phyloP scores from a whole-genome alignment of 2,113 vertebrate genomes.

The Labeo catla region DNA sequence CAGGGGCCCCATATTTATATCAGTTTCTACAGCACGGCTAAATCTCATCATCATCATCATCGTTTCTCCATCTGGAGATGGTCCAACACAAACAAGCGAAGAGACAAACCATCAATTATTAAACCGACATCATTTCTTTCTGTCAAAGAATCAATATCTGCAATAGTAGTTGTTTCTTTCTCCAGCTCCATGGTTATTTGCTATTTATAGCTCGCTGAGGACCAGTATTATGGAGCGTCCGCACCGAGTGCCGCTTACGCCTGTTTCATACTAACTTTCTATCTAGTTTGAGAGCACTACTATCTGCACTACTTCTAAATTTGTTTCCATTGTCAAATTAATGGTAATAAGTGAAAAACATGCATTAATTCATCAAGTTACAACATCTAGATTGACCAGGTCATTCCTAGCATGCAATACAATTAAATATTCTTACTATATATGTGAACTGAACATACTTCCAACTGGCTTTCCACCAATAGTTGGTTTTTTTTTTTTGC shows the following conservation, averaged over 20 bases:
- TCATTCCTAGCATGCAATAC: not conserved
- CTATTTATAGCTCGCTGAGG: conserved; percentile 27
- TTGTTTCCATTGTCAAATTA: not conserved
- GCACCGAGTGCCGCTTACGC: not conserved
- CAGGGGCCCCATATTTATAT: not conserved
- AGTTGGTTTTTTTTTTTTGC: too few species aligned
- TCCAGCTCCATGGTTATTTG: conserved; percentile 3
- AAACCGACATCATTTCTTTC: conserved; percentile 17
- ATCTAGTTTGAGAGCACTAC: not conserved
- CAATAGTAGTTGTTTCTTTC: not conserved
- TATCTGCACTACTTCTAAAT: too few species aligned
- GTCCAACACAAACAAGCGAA: conserved; percentile 20
- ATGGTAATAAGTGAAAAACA: not conserved
- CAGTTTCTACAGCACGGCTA: not conserved
- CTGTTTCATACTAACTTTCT: not conserved
- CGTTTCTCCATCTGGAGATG: conserved; percentile 8
- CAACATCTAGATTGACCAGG: not conserved
- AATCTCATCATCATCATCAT: not conserved
- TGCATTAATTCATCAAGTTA: not conserved
- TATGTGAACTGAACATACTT: too few species aligned
- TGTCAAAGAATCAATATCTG: conserved; percentile 24
- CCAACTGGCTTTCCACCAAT: too few species aligned
- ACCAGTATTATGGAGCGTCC: not conserved
- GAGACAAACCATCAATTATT: conserved; percentile 1
- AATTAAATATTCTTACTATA: too few species aligned